Conservation (phyloP, 2,888 invertebrate species). For the Andrena hattorfiana region DNA sequence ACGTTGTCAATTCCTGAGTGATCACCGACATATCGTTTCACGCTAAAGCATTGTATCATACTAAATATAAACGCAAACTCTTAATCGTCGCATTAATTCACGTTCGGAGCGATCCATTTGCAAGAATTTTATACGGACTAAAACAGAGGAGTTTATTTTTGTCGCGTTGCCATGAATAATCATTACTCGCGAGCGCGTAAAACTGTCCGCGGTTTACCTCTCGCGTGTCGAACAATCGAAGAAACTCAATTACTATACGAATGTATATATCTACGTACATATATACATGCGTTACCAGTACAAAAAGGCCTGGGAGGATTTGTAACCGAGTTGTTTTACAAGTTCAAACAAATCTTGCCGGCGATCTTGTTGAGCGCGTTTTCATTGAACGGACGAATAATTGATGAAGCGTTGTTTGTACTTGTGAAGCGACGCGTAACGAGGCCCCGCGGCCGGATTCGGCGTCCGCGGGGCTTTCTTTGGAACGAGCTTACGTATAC, state of each 20-base stretch:
- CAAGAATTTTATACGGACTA: conserved; percentile 28
- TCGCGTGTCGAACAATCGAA: conserved; percentile 31
- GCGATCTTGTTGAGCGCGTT: conserved; percentile 19
- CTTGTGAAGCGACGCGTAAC: conserved; percentile 61
- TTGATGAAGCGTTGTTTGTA: conserved; percentile 59
- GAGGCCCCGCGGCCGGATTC: conserved; percentile 31
- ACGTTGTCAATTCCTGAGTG: conserved; percentile 20
- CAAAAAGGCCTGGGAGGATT: conserved; percentile 67
- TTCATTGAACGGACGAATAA: neutral
- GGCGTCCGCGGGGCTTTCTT: conserved; percentile 50
- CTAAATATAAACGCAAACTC: neutral
- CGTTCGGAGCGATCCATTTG: conserved; percentile 9
- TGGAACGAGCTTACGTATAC: conserved; percentile 76
- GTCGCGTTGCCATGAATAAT: conserved; percentile 13
- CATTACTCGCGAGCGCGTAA: neutral
- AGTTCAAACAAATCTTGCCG: conserved; percentile 58
- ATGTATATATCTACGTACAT: neutral
- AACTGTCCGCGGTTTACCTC: conserved; percentile 28
- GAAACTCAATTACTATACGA: conserved; percentile 25
- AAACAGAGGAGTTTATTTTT: neutral
- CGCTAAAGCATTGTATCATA: conserved; percentile 12
- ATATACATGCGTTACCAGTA: conserved; percentile 31
- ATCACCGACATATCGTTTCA: conserved; percentile 25
- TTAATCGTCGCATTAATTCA: conserved; percentile 19
- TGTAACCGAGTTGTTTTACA: conserved; percentile 61